Base-by-base conservation (phyloP, 2,113 vertebrate genomes). In the Fulica atra region DNA sequence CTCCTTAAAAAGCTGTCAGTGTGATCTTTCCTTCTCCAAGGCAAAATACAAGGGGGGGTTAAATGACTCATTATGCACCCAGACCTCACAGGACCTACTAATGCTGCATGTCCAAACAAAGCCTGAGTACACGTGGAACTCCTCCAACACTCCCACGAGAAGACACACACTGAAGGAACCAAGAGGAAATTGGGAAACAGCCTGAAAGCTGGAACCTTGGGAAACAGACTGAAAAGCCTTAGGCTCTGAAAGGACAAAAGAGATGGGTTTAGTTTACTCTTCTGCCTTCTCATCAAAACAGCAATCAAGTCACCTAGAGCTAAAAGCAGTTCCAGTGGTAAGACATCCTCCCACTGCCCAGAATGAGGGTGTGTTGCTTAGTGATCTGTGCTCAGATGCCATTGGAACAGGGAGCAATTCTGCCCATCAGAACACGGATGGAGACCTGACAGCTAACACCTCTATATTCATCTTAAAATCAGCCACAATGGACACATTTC, bases 11-110 rank as follows among this genome's bases (percentile, higher is more conserved):
- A 57, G 54, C 57, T 18, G 12, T 51, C 35, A 78, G 21, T 40
- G 20, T 40, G 53, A 85, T 70, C 46, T 74, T 88, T 88, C 76
- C 63, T 88, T 69, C 68, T 82, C 59, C 60, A 73, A 88, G 36
- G 50, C 66, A 82, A 77, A 91, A 91, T 29, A 60, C 1, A 4
- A 92, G 26, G 86, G 84, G 84, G 50, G 85, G 74, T 72, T 74
- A 89, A 88, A 90, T 93, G 90, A 90, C 50, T 94, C 84, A 91
- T n/a, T 73, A 44, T 7, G n/a, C 60, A 93, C 68, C 77, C 42
- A 77, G 68, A 66, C 29, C 73, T 88, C 63, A 15, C 19, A 89
- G 87, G 89, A 83, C 59, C 44, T 26, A 51, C 25, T 91, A 73
- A 33, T 1, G 2, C 56, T 70, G 12, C 72, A 48, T 51, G 88